Conservation (phyloP, 2,888 invertebrate species). For the Eristalinus sepulchralis region DNA sequence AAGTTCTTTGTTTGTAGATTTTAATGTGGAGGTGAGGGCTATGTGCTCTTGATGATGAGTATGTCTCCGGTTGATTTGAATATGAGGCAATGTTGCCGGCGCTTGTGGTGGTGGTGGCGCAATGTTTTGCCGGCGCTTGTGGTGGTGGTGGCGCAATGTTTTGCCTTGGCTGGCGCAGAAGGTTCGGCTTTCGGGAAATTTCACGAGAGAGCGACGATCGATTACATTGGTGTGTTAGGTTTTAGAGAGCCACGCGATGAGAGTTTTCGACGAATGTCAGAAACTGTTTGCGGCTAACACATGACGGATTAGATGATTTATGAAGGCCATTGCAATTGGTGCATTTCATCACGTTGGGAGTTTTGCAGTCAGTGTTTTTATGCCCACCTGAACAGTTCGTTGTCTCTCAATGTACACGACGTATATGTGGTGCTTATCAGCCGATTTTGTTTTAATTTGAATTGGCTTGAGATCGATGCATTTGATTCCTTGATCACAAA, state of each 20-base stretch:
- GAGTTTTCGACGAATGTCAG: not conserved
- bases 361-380: too few relatives aligned
- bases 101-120: too few relatives aligned
- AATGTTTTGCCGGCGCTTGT: not conserved
- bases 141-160: not conserved
- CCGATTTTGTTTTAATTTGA: not conserved
- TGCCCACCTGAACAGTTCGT: too few relatives aligned
- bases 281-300: not conserved
- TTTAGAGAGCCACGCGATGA: too few relatives aligned
- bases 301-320: not conserved
- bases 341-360: not conserved
- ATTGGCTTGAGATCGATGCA: slow-evolving; percentile 3
- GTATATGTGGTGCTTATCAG: not conserved
- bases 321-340: not conserved
- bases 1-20: too few relatives aligned
- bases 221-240: too few relatives aligned
- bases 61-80: too few relatives aligned
- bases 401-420: not conserved
- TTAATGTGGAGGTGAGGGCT: too few relatives aligned
- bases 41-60: too few relatives aligned
- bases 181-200: not conserved
- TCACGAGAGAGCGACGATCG: too few relatives aligned
- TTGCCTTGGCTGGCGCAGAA: not conserved
- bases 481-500: slow-evolving; percentile 10
- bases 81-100: too few relatives aligned